Base-by-base conservation (phyloP, 1,140 invertebrate genomes). In the Danaus melanippus region DNA sequence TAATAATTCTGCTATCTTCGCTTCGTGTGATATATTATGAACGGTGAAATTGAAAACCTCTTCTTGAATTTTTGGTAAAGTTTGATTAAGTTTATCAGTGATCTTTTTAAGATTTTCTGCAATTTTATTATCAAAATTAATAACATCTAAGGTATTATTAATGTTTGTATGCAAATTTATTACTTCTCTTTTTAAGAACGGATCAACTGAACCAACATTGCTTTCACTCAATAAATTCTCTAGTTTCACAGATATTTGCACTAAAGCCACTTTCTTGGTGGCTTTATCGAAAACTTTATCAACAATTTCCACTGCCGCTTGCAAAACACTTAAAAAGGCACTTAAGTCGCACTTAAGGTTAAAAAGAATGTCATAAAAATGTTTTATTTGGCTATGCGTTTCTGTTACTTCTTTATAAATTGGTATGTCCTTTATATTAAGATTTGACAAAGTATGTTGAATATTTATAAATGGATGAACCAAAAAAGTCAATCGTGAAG, bases 391-490 rank as follows among this genome's bases (percentile, higher is more conserved):
- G 21, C 21, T 51, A 21, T 73, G 64, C 56, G 74, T 54, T 64
- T 79, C 65, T 70, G 76, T 56, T 56, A 71, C 65, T 64, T 69
- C 62, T 77, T 83, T 71, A 50, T 68, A 73, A 60, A 74, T 64
- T 66, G 74, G 71, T 72, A 83, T 77, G 65, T 76, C 76, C 56
- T 56, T 70, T 43, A 61, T 60, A 58, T 84, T 73, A 59, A 86
- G 60, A 42, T 72, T 62, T 46, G 71, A 72, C 58, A 88, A 66
- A 64, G 70, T 62, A 61, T 79, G 65, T 11, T 85, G 70, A 9
- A 87, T 60, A 56, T 87, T 80, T 58, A 85, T 69, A 51, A 89
- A 70, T 9, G 86, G 78, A 48, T 87, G 72, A 6, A 86, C 88
- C 42, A 87, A 73, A 12, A 76, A 72, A 53, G 80, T 67, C 3